Conservation (phyloP, 2,888 invertebrate genomes). For the Ichneumon xanthorius region DNA sequence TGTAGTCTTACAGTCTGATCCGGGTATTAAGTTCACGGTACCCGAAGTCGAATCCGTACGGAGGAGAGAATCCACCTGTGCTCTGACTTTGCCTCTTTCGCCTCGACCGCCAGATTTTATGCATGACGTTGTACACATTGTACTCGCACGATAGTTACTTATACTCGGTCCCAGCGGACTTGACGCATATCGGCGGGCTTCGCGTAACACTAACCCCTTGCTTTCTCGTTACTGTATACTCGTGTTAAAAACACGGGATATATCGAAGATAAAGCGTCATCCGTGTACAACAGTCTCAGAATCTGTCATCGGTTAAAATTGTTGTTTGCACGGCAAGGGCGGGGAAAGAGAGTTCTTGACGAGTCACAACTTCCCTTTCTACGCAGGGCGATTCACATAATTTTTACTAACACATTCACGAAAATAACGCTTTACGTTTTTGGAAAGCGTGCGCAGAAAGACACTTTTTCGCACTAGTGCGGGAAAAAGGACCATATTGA, state of each 20-base stretch:
- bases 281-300: not conserved
- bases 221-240: not conserved
- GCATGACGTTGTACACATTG: not conserved
- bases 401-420: too few relatives aligned
- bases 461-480: too few relatives aligned
- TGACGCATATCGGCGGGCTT: constrained; percentile 4
- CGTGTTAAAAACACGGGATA: not conserved
- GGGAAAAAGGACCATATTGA: too few relatives aligned
- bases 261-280: not conserved
- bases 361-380: too few relatives aligned
- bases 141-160: not conserved
- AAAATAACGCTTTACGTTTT: too few relatives aligned
- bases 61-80: constrained; percentile 65
- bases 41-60: constrained; percentile 60
- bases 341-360: too few relatives aligned
- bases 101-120: constrained; percentile 23
- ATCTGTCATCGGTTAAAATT: not conserved
- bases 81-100: constrained; percentile 24
- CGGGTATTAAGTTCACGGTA: constrained; percentile 58
- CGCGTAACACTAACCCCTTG: not conserved
- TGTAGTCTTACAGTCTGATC: constrained; percentile 63
- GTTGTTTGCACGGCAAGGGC: too few relatives aligned
- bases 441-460: too few relatives aligned
- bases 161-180: not conserved
- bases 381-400: too few relatives aligned